Evolutionary conservation across 2,113 vertebrate species (phyloP), one percentile per base, ranked within the genome.

Genomic region (Cromileptes altivelis): DNA sequence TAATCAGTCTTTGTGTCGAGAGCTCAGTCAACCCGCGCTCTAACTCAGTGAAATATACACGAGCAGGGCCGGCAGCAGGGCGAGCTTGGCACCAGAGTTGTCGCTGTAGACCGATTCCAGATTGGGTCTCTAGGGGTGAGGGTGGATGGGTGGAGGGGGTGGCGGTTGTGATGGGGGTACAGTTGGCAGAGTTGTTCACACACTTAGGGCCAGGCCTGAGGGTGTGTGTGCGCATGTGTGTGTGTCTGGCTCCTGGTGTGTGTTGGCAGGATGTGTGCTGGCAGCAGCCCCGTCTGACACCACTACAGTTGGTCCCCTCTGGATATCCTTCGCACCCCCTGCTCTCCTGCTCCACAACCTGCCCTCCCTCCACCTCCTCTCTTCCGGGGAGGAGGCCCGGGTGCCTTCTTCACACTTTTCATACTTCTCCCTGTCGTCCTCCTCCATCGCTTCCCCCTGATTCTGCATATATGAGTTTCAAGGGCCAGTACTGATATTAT

Each of bases 261-360:
- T 25, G 73, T 77, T 91, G 91, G 90, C 88, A 90, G 89, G 73
- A 84, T 61, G 62, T 21, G 70, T 11, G 57, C 80, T 89, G 90
- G 89, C 92, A 89, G 49, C 50, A 55, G 72, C 81, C 70, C 15
- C 10, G 85, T 91, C 92, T 93, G 87, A 92, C 92, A 90, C 90
- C 82, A 87, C 81, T 81, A 87, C 87, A 89, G 80, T 91, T 79
- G 82, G 85, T 87, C 82, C 89, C 88, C 88, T 88, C 88, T 89
- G 84, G 86, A 89, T 84, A 75, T 69, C 82, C 80, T 83, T 78
- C 23, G 37, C 85, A 81, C 82, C 70, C 84, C 58, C 84, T 73
- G n/a, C 62, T 75, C 87, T 55, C 74, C 56, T 80, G 62, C 76
- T 75, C 69, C 71, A 19, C 80, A 78, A 71, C 70, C 81, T 80